phyloP scores from a whole-genome alignment of 2,797 vertebrate species.

The Babyrousa celebensis region DNA sequence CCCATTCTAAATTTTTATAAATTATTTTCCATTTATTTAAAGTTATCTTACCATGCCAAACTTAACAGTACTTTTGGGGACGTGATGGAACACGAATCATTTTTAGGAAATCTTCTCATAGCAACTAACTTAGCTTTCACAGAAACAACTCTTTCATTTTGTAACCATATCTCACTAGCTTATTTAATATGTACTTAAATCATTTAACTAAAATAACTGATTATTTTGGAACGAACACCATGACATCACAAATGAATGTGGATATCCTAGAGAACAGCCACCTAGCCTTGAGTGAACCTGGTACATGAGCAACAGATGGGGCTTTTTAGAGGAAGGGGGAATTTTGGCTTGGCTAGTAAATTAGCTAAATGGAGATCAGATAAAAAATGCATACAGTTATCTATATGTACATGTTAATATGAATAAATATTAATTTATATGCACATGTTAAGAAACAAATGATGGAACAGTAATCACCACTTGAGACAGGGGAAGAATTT shows the following conservation, averaged over 20 bases:
- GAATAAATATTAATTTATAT: not conserved
- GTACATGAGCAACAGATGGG: not conserved
- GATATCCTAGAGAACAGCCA: not conserved
- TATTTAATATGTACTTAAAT: conserved; percentile 15
- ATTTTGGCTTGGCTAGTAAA: not conserved
- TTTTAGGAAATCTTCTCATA: conserved; percentile 26
- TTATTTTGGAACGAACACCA: not conserved
- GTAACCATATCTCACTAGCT: not conserved
- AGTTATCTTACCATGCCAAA: not conserved
- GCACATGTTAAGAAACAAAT: not conserved
- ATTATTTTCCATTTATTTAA: not conserved
- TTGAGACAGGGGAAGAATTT: not conserved
- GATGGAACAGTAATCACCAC: not conserved
- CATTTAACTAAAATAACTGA: conserved; percentile 4
- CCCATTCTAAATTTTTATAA: not conserved
- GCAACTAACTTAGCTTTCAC: conserved; percentile 11
- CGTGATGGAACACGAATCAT: not conserved
- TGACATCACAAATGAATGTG: not conserved
- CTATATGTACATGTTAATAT: not conserved
- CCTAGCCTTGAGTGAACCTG: not conserved
- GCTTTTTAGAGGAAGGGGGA: not conserved
- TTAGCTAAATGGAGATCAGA: not conserved
- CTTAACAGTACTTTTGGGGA: not conserved
- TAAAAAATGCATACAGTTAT: not conserved
- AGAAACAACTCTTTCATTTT: conserved; percentile 23